Conservation (phyloP, 2,888 invertebrate genomes). For the Nomada lathburiana region DNA sequence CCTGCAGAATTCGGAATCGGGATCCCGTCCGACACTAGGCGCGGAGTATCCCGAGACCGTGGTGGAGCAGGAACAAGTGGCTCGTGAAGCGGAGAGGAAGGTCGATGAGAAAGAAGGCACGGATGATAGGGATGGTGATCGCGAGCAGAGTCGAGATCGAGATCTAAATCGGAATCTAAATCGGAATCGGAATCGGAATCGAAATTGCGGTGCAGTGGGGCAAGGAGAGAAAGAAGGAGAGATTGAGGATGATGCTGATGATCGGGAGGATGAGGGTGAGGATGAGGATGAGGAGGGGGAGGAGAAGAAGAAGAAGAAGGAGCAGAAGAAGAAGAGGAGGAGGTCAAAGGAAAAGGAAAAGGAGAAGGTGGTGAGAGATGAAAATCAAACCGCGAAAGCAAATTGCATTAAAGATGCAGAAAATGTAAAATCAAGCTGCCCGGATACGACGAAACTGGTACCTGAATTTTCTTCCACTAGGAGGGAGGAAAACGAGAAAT, state of each 20-base stretch:
- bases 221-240: background rate
- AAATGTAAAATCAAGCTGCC: constrained; percentile 54
- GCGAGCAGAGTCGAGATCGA: too few species aligned
- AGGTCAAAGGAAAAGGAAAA: constrained; percentile 2
- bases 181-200: constrained; percentile 71
- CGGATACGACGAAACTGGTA: constrained; percentile 69
- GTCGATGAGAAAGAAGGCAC: too few species aligned
- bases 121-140: background rate
- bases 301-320: background rate
- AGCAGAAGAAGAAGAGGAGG: background rate
- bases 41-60: too few species aligned
- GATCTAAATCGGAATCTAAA: constrained; percentile 58
- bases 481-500: constrained; percentile 57
- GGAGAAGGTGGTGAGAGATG: background rate
- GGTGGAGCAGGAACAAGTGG: too few species aligned
- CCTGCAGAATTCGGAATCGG: constrained; percentile 43
- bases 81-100: too few species aligned
- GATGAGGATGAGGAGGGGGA: background rate
- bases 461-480: constrained; percentile 66
- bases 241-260: too few species aligned
- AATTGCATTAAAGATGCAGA: constrained; percentile 65
- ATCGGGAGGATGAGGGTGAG: background rate
- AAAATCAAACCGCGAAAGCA: constrained; percentile 37
- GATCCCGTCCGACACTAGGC: too few species aligned
- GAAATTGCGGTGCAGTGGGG: background rate